These are phyloP conservation scores for Dendrocincla fuliginosa DNA, from an alignment of 2,797 vertebrate species.

Conservation along the genomic window DNA sequence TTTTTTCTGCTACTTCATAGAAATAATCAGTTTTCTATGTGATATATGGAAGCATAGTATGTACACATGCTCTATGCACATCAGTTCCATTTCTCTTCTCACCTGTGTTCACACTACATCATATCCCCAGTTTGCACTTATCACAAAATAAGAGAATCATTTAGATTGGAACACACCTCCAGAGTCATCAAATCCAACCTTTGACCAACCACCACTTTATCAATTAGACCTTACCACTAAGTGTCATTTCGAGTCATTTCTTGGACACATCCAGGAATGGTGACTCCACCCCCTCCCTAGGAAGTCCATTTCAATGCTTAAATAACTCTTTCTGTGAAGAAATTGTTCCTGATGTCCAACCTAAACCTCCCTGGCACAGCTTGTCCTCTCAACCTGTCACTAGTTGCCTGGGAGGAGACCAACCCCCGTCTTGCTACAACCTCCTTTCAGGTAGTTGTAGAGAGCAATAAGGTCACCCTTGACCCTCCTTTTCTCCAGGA, in stretches of 20 bases:
- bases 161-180: background rate
- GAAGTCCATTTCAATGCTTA: background rate
- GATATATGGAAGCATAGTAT: background rate
- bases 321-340: background rate
- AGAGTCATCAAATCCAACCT: background rate
- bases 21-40: background rate
- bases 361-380: background rate
- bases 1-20: background rate
- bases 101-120: background rate
- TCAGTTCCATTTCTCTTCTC: background rate
- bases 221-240: background rate
- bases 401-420: background rate
- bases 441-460: background rate
- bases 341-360: background rate
- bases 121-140: background rate
- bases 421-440: background rate
- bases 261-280: background rate
- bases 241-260: accelerated
- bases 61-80: background rate
- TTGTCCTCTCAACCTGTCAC: background rate
- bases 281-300: background rate
- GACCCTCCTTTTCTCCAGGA: background rate
- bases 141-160: background rate
- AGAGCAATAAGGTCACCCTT: background rate
- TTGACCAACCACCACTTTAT: accelerated